Conservation (phyloP, 2,113 vertebrate species). For the Xiphophorus hellerii region DNA sequence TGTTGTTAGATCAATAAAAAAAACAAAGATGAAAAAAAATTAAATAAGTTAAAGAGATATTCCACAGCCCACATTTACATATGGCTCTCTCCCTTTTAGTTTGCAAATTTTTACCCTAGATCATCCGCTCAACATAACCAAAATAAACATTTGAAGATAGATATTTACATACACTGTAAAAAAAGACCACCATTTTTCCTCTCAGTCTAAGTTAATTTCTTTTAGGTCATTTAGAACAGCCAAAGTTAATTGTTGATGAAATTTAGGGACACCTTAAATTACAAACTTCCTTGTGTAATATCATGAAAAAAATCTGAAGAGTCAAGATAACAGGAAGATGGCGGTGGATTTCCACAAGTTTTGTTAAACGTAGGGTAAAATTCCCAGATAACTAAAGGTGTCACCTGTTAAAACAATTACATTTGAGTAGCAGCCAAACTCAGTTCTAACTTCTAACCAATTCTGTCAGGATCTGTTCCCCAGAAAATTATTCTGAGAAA, state of each 20-base stretch:
- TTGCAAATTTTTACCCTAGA: slow-evolving; percentile 4
- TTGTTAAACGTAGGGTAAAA: background rate
- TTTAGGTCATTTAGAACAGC: background rate
- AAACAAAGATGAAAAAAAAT: too few relatives aligned
- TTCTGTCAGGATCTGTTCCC: background rate
- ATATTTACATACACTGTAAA: background rate
- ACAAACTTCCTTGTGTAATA: background rate
- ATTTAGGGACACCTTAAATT: background rate
- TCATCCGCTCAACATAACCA: slow-evolving; percentile 29
- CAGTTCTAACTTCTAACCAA: background rate
- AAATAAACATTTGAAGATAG: background rate
- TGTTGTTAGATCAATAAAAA: background rate
- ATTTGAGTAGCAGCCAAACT: background rate
- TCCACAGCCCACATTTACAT: slow-evolving; percentile 58
- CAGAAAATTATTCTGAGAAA: background rate
- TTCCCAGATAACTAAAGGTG: background rate
- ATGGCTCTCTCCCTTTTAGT: slow-evolving; percentile 43
- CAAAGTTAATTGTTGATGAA: background rate
- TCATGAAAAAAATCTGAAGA: background rate
- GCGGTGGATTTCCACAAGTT: background rate
- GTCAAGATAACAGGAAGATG: background rate
- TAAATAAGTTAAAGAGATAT: slow-evolving; percentile 12
- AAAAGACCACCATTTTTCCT: background rate
- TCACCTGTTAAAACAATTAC: background rate
- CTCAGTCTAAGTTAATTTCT: background rate